Base-by-base conservation (phyloP, 1,140 invertebrate genomes). In the Nephila pilipes region DNA sequence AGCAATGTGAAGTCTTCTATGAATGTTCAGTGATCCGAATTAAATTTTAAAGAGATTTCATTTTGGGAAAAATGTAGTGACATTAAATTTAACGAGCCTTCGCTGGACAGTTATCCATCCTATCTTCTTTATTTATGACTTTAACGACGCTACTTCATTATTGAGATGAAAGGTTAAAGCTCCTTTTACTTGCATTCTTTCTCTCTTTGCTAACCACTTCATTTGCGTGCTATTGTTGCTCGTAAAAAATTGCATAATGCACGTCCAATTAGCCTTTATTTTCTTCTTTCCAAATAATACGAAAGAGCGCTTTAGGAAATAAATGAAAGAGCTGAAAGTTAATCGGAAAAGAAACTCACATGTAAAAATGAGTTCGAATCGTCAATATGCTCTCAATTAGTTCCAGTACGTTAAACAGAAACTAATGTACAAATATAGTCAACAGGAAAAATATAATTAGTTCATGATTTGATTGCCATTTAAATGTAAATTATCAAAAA, bases 81-180 rank as follows among this genome's bases (percentile, higher is more conserved):
- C 38, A 83, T 80, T 46, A 38, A 80, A 83, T 25, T 54, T 25
- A 83, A 29, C 46, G 46, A 55, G 46, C 80, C n/a, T 83, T 55
- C 25, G 20, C 22, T 83, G 80, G 20, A 55, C 80, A 54, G 25
- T 29, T 29, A 54, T 55, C 54, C 25, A 75, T 5, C 12, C 36
- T 83, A 16, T 22, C n/a, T 46, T 12, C 22, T 46, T 46, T 83
- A 54, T 83, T 83, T 83, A 83, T 83, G 54, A 29, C 12, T 54
- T 29, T 55, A 83, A 83, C 14, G 80, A 83, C 14, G 46, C 18
- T 16, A 18, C 75, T 38, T 80, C 75, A 80, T 80, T 80, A 80
- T 46, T 80, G 22, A 46, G 32, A 80, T 80, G 32, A 80, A 38
- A 80, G 38, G 75, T 80, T 36, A 38, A 18, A 46, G 75, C 20